Percentiles rank a stretch among this genome's conserved stretches.
These are phyloP conservation scores for Deilephila elpenor DNA, from an alignment of 2,888 invertebrate species.

Conservation along the genomic window DNA sequence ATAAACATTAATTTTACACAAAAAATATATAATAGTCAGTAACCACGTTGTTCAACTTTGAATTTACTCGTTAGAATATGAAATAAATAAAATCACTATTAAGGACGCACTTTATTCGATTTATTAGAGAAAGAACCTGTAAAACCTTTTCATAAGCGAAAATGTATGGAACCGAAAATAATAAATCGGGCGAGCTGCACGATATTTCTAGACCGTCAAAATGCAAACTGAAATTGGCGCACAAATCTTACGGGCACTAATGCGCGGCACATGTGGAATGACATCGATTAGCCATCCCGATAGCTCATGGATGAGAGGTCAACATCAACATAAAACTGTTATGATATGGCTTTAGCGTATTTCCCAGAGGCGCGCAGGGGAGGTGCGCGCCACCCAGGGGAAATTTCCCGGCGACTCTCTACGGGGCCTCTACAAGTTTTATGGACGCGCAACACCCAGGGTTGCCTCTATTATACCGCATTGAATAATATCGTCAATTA, in stretches of 20 bases:
- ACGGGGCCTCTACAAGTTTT: slow-evolving; percentile 83
- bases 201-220: not conserved
- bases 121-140: too few relatives aligned
- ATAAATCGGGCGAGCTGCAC: not conserved
- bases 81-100: too few relatives aligned
- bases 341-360: slow-evolving; percentile 84
- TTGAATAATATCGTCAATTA: slow-evolving; percentile 3
- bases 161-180: not conserved
- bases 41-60: too few relatives aligned
- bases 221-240: slow-evolving; percentile 5
- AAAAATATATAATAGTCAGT: too few relatives aligned
- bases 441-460: slow-evolving; percentile 77
- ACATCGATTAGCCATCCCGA: slow-evolving; percentile 58
- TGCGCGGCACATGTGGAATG: slow-evolving; percentile 13
- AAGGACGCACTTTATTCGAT: too few relatives aligned
- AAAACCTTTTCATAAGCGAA: not conserved
- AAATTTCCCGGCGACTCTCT: slow-evolving; percentile 82
- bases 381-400: slow-evolving; percentile 78
- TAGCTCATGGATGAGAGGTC: slow-evolving; percentile 72
- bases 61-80: too few relatives aligned
- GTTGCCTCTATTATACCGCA: slow-evolving; percentile 45
- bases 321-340: slow-evolving; percentile 84
- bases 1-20: too few relatives aligned
- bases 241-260: slow-evolving; percentile 8
- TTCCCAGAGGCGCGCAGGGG: slow-evolving; percentile 74